These are phyloP conservation scores for Rhombomys opimus DNA, from an alignment of 2,113 vertebrate genomes.

Conservation along the genomic window DNA sequence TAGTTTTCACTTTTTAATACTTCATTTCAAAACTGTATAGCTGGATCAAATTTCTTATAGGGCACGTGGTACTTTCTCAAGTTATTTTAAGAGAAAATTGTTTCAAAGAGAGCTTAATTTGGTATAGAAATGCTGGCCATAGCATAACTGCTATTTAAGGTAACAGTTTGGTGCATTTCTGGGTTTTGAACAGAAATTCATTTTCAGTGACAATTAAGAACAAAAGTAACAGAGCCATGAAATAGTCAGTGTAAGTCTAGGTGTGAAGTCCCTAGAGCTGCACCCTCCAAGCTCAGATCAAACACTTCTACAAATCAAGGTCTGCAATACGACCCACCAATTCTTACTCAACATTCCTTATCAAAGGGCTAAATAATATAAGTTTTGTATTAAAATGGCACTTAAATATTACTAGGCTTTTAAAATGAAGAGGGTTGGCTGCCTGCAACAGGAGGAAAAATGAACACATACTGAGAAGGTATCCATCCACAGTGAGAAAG, in stretches of 20 bases:
- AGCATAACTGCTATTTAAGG: not conserved
- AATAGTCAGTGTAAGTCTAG: not conserved
- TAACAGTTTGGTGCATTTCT: not conserved
- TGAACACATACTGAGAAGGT: not conserved
- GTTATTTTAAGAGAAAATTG: constrained; percentile 17
- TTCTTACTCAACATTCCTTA: not conserved
- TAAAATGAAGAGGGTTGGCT: not conserved
- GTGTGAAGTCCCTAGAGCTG: not conserved
- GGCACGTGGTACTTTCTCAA: not conserved
- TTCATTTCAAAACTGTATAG: constrained; percentile 20
- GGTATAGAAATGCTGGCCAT: not conserved
- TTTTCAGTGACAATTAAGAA: not conserved
- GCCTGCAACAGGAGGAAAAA: not conserved
- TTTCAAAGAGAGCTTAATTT: not conserved
- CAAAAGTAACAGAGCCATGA: not conserved
- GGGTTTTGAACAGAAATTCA: not conserved
- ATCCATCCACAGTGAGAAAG: not conserved
- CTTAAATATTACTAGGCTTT: not conserved
- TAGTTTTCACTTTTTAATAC: not conserved
- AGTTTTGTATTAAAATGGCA: not conserved
- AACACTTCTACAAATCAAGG: not conserved
- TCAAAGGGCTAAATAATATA: constrained; percentile 26
- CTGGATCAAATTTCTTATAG: constrained; percentile 11
- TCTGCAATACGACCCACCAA: not conserved
- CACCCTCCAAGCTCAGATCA: not conserved